These are phyloP conservation scores for Botia almorhae DNA, from an alignment of 2,797 vertebrate genomes.

Conservation along the genomic window DNA sequence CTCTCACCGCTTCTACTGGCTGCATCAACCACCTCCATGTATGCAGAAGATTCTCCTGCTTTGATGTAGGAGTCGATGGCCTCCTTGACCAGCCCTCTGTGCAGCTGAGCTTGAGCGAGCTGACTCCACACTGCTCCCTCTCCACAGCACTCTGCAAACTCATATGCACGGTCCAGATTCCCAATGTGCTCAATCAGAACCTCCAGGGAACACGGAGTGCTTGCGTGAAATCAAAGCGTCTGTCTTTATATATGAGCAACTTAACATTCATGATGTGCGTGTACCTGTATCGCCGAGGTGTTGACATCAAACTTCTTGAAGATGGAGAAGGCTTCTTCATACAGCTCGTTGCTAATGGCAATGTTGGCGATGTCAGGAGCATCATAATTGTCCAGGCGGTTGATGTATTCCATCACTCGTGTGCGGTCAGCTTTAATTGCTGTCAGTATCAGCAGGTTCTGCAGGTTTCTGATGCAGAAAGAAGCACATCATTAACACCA, in stretches of 20 bases:
- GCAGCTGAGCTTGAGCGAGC: slow-evolving; percentile 86
- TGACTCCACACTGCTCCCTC: slow-evolving; percentile 90
- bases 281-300: slow-evolving; percentile 90
- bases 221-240: neutral
- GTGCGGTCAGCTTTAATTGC: slow-evolving; percentile 92
- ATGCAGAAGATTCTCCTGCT: slow-evolving; percentile 85
- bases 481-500: neutral
- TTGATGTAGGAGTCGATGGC: slow-evolving; percentile 91
- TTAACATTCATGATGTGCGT: neutral
- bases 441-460: slow-evolving; percentile 92
- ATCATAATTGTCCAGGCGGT: slow-evolving; percentile 90
- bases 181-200: slow-evolving; percentile 92
- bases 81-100: slow-evolving; percentile 89
- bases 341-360: slow-evolving; percentile 89
- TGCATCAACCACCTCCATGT: slow-evolving; percentile 88
- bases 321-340: slow-evolving; percentile 93
- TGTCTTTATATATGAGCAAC: neutral
- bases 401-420: slow-evolving; percentile 94
- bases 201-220: slow-evolving; percentile 63
- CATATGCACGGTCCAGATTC: slow-evolving; percentile 95
- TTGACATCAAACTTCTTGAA: slow-evolving; percentile 93
- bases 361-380: slow-evolving; percentile 93
- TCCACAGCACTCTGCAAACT: slow-evolving; percentile 92
- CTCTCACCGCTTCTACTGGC: slow-evolving; percentile 85
- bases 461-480: slow-evolving; percentile 59